phyloP scores from a whole-genome alignment of 2,888 invertebrate genomes.

The Trachelus stipa region DNA sequence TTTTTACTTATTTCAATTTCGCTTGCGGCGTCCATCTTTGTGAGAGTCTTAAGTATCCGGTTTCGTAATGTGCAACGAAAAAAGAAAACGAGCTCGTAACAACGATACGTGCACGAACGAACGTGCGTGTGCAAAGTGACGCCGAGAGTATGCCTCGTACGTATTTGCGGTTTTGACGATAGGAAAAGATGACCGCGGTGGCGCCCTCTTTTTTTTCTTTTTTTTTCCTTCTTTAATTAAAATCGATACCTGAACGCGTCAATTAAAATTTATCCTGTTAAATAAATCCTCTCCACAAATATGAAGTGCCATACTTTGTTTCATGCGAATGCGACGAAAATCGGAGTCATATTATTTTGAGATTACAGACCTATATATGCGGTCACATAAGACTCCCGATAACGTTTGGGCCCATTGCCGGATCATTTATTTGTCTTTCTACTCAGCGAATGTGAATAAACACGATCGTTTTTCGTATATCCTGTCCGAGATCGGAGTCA shows the following conservation, averaged over 20 bases:
- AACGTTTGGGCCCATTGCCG: too few relatives aligned
- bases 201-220: conserved; percentile 1
- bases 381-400: too few relatives aligned
- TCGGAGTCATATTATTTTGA: too few relatives aligned
- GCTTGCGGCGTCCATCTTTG: conserved; percentile 55
- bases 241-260: too few relatives aligned
- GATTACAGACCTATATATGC: too few relatives aligned
- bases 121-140: conserved; percentile 7
- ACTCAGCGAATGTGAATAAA: too few relatives aligned
- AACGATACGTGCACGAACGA: conserved; percentile 33
- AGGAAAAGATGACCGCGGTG: neutral
- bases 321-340: neutral
- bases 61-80: conserved; percentile 10
- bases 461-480: too few relatives aligned
- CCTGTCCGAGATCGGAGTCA: too few relatives aligned
- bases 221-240: conserved; percentile 13
- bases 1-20: conserved; percentile 1
- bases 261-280: too few relatives aligned
- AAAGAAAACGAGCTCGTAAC: neutral
- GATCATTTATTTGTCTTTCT: too few relatives aligned
- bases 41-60: conserved; percentile 57
- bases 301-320: conserved; percentile 63
- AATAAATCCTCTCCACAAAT: conserved; percentile 33
- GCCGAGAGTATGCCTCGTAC: neutral
- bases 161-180: too few relatives aligned